Evolutionary conservation across 2,888 invertebrate species (phyloP), one percentile per base, ranked within the genome.

Genomic region (Celastrina argiolus): DNA sequence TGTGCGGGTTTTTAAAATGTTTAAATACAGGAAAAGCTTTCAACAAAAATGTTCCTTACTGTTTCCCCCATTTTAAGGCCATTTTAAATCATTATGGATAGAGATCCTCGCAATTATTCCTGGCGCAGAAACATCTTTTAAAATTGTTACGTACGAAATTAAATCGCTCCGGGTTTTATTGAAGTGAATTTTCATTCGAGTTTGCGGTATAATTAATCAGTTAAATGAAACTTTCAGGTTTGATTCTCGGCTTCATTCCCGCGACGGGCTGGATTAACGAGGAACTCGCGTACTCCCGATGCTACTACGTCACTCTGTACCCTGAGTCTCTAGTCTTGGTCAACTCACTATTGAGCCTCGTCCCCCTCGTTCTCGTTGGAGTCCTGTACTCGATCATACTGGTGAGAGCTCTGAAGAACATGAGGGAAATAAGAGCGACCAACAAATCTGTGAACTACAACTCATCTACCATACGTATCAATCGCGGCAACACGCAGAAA

Each of bases 311-410:
- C 22, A 75, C 90, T 2, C 75, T 94, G 0, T 92, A 92, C 66
- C 94, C 94, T 12, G 92, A 88, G 36, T 76, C 82, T 41, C 76
- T 94, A 45, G 85, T 94, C 67, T 73, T 93, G 31, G 75, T 93
- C 31, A 94, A 92, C 63, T 92, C 93, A 1, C 71, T 91, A 8
- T 73, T 93, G 8, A 94, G 94, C 67, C 78, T 92, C 0, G 75
- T 93, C 63, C 94, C 94, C 2, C 81, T 91, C 1, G 58, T 78
- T 26, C 73, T 84, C 5, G 87, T 88, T n/a, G 79, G 78, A 1
- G 81, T 93, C 1, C 80, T 94, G 10, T 94, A 94, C 72, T 85
- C 90, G 0, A 92, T 93, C 5, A 94, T 94, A 69, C 80, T 94
- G 70, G 84, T 92, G 65, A 85, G 88, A 72, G 94, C 94, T 1